Conservation (phyloP, 2,113 vertebrate genomes). For the Equus quagga region DNA sequence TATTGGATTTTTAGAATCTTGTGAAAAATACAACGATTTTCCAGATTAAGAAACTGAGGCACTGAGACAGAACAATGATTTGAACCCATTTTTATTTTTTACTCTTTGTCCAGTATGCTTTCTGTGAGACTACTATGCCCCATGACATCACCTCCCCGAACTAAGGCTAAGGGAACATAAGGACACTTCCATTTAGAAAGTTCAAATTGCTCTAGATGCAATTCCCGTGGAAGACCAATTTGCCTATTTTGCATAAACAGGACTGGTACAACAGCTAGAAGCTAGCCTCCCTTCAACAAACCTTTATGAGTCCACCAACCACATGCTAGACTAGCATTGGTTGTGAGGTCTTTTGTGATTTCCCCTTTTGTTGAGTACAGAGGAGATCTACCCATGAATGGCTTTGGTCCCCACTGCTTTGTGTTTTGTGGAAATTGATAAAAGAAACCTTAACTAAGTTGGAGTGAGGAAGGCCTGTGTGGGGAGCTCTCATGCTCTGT, state of each 20-base stretch:
- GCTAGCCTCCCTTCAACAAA: not conserved
- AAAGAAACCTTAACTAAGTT: too few species aligned
- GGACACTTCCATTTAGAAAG: not conserved
- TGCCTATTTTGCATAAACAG: not conserved
- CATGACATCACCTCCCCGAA: not conserved
- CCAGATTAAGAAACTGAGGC: not conserved
- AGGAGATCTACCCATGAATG: not conserved
- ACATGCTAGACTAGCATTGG: not conserved
- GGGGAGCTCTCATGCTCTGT: too few species aligned
- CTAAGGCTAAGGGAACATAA: not conserved
- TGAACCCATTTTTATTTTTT: not conserved
- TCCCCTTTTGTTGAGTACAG: not conserved
- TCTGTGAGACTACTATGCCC: not conserved
- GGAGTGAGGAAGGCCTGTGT: too few species aligned
- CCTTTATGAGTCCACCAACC: not conserved
- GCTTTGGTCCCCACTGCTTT: not conserved
- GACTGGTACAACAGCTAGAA: not conserved
- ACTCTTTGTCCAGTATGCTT: not conserved
- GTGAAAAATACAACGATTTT: not conserved
- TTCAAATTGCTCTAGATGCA: not conserved
- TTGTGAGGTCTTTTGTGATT: not conserved
- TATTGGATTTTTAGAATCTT: not conserved
- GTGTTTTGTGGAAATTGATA: not conserved
- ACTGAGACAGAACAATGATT: not conserved
- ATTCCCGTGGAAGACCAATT: not conserved